These are phyloP conservation scores for Stegostoma tigrinum DNA, from an alignment of 2,113 vertebrate species.

Conservation along the genomic window DNA sequence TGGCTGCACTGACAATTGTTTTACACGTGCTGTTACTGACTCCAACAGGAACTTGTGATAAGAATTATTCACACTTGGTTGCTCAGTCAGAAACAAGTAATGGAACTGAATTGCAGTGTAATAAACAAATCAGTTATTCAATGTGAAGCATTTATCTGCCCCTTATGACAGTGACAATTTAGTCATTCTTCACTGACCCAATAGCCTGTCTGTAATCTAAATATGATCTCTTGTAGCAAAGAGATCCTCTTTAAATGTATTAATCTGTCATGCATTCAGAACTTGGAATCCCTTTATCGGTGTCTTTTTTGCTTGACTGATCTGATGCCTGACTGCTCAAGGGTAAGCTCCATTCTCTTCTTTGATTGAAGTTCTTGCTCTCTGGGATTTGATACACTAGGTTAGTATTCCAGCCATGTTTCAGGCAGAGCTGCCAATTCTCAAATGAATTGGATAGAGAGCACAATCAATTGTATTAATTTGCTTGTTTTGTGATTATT, in stretches of 20 bases:
- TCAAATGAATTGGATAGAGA: background rate
- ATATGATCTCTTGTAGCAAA: slow-evolving; percentile 29
- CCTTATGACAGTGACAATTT: background rate
- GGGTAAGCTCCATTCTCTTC: background rate
- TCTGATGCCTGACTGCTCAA: slow-evolving; percentile 29
- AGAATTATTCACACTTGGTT: slow-evolving; percentile 19
- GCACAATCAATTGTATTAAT: slow-evolving; percentile 25
- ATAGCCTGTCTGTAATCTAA: slow-evolving; percentile 20
- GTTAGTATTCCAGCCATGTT: slow-evolving; percentile 11
- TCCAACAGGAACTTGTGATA: slow-evolving; percentile 13
- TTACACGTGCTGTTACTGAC: slow-evolving; percentile 3
- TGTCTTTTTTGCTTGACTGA: slow-evolving; percentile 19
- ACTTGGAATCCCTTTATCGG: slow-evolving; percentile 32
- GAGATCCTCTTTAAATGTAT: slow-evolving; percentile 22
- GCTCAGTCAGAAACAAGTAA: slow-evolving; percentile 25
- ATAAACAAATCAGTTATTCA: slow-evolving; percentile 15
- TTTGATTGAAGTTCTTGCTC: slow-evolving; percentile 19
- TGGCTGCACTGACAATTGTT: slow-evolving; percentile 6
- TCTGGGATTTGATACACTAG: background rate
- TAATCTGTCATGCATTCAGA: slow-evolving; percentile 32
- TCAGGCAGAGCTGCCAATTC: background rate
- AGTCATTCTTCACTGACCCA: background rate
- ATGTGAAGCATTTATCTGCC: background rate
- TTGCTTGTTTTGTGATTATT: slow-evolving; percentile 21
- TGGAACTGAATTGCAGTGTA: slow-evolving; percentile 14